A percentile compares a stretch with the other conserved stretches of the same genome.
phyloP scores from a whole-genome alignment of 2,113 vertebrate species.

The Laterallus jamaicensis region DNA sequence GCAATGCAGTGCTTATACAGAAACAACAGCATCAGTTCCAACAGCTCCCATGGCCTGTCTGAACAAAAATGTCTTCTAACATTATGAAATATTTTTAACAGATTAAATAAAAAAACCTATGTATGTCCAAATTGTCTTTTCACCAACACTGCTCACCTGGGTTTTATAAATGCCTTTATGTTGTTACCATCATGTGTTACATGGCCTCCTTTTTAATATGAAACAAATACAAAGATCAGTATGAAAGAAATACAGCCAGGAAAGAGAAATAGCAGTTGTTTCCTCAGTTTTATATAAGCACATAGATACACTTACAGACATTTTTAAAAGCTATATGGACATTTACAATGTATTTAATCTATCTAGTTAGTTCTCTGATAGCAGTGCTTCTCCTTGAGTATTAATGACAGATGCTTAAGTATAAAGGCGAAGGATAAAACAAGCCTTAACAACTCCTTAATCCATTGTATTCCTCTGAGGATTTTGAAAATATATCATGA shows the following conservation, averaged over 20 bases:
- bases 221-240: slow-evolving; percentile 36
- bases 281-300: background rate
- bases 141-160: background rate
- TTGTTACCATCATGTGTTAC: background rate
- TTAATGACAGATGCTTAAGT: background rate
- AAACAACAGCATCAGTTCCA: background rate
- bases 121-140: slow-evolving; percentile 15
- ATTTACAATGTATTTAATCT: background rate
- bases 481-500: background rate
- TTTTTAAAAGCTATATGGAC: background rate
- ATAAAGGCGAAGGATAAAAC: background rate
- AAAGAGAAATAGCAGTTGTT: background rate
- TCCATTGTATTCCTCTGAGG: background rate
- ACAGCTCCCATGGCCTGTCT: background rate
- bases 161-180: slow-evolving; percentile 15
- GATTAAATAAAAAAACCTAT: background rate
- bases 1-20: background rate
- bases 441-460: background rate
- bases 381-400: slow-evolving; percentile 8
- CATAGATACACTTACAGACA: background rate
- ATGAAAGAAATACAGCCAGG: background rate
- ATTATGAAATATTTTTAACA: background rate
- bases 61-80: background rate
- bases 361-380: background rate
- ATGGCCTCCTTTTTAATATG: background rate